Evolutionary conservation across 2,797 vertebrate species (phyloP).

Genomic region (Eulemur albifrons): DNA sequence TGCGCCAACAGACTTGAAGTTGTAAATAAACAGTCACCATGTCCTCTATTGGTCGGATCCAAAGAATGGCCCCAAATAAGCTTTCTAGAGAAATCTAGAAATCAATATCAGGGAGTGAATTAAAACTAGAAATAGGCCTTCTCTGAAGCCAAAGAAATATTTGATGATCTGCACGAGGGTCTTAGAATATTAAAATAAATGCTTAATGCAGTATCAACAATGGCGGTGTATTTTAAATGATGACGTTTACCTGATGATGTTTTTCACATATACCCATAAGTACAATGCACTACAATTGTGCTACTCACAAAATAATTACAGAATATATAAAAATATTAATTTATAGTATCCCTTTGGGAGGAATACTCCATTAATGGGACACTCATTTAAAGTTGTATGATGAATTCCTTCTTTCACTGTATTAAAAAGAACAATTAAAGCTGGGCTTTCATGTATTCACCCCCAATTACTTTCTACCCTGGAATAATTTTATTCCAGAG

Average conservation of each 20-base stretch:
- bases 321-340: constrained; percentile 71
- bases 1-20: not conserved
- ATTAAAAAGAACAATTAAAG: constrained; percentile 77
- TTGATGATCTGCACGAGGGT: not conserved
- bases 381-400: constrained; percentile 66
- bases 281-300: constrained; percentile 34
- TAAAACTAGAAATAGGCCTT: not conserved
- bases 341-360: constrained; percentile 57
- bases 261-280: constrained; percentile 15
- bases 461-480: constrained; percentile 73
- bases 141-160: constrained; percentile 3
- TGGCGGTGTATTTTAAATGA: not conserved
- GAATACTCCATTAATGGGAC: constrained; percentile 42
- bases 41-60: not conserved
- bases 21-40: constrained; percentile 31
- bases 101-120: not conserved
- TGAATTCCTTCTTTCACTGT: constrained; percentile 61
- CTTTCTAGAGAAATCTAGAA: constrained; percentile 55
- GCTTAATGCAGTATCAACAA: not conserved
- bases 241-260: constrained; percentile 37
- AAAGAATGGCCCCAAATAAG: not conserved
- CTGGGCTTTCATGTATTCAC: constrained; percentile 53
- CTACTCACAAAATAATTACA: constrained; percentile 68
- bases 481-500: constrained; percentile 69
- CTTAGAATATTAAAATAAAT: constrained; percentile 21